These are phyloP conservation scores for Anolis apletophallus DNA, from an alignment of 2,797 vertebrate species.

Conservation along the genomic window DNA sequence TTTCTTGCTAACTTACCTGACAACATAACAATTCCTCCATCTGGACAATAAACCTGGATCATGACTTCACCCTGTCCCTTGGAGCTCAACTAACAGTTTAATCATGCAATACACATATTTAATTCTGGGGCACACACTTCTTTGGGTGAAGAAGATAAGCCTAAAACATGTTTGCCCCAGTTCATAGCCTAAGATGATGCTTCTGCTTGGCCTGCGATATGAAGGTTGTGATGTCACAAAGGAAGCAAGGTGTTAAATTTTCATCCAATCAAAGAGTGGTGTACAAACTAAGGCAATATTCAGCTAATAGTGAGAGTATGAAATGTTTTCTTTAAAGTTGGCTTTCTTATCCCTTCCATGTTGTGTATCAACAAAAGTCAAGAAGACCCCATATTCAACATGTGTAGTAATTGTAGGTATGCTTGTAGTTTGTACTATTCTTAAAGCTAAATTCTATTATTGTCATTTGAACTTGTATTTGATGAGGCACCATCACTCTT, in stretches of 20 bases:
- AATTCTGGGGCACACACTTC: neutral
- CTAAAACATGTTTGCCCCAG: neutral
- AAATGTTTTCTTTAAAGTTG: neutral
- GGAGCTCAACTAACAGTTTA: slow-evolving; percentile 29
- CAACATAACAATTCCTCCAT: slow-evolving; percentile 42
- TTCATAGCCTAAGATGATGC: slow-evolving; percentile 9
- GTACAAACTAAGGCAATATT: fast-evolving
- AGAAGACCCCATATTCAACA: neutral
- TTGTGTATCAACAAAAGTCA: neutral
- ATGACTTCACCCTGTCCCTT: slow-evolving; percentile 51
- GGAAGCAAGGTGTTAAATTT: slow-evolving; percentile 4
- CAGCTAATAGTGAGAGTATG: slow-evolving; percentile 15
- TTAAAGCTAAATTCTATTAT: neutral
- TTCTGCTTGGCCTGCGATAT: neutral
- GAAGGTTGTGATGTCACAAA: slow-evolving; percentile 31
- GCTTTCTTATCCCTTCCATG: neutral
- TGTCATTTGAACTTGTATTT: neutral
- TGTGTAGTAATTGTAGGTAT: neutral
- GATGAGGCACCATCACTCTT: too few species aligned
- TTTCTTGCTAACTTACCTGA: slow-evolving; percentile 62
- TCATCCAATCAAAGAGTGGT: slow-evolving; percentile 3
- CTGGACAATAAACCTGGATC: slow-evolving; percentile 50
- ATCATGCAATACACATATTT: slow-evolving; percentile 21
- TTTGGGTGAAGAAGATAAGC: slow-evolving; percentile 28
- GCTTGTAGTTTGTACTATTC: neutral